These are phyloP conservation scores for Oscheius onirici DNA, from an alignment of 2,888 invertebrate genomes.

Conservation along the genomic window DNA sequence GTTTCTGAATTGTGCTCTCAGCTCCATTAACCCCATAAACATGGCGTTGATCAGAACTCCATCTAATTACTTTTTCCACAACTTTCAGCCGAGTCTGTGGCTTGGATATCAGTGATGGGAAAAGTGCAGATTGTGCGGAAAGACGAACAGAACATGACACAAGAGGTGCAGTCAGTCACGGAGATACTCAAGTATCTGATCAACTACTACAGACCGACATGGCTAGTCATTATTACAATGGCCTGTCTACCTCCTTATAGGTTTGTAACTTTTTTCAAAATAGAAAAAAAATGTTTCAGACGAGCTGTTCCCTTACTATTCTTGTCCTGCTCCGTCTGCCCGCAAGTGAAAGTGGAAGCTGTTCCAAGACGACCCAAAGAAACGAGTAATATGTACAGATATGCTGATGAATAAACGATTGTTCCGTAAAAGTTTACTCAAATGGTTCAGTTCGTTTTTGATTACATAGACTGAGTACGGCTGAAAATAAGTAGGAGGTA, in stretches of 20 bases:
- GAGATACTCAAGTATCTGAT: conserved; percentile 40
- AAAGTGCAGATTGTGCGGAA: not conserved
- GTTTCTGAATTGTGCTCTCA: not conserved
- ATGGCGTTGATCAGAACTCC: not conserved
- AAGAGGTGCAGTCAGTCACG: conserved; percentile 33
- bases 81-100: conserved; percentile 23
- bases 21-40: too few relatives aligned
- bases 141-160: not conserved
- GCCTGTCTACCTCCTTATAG: conserved; percentile 51
- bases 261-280: not conserved
- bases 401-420: conserved; percentile 38
- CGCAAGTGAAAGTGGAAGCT: conserved; percentile 51
- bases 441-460: not conserved
- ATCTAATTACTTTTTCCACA: not conserved
- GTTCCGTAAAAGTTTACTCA: not conserved
- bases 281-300: conserved; percentile 21
- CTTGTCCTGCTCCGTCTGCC: conserved; percentile 45
- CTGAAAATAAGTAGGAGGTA: not conserved
- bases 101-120: conserved; percentile 26
- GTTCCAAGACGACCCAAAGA: conserved; percentile 46
- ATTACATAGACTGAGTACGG: not conserved
- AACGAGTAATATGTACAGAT: conserved; percentile 52
- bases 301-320: conserved; percentile 49
- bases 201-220: conserved; percentile 49
- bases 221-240: conserved; percentile 49